Base-by-base conservation (phyloP, 2,888 invertebrate genomes). In the Omphaloscelis lunosa region DNA sequence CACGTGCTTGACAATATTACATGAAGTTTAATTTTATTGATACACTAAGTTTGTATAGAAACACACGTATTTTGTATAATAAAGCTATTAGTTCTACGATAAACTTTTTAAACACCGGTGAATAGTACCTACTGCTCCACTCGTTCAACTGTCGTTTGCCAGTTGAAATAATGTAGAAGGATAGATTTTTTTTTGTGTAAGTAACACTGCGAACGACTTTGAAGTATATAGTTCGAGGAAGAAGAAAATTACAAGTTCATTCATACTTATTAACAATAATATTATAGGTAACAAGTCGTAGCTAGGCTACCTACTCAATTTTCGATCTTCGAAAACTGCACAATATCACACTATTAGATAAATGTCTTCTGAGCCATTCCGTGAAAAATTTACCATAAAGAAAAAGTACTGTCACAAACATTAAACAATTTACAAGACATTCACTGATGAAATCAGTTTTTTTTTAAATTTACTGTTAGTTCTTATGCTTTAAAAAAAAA, bases 21-120 rank as follows among this genome's bases (percentile, higher is more conserved):
- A 72, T 75, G 59, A 80, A 74, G 65, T 88, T 89, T 89, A 82
- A 83, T 87, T 89, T 88, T 86, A 85, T 81, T 66, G 63, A 85
- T 87, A 89, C 85, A 87, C 80, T 92, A 92, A 91, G 91, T 93
- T 92, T 93, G 93, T 94, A 94, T 92, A 94, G 89, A 93, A 88
- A 88, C 88, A 87, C 88, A 85, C 87, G 88, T 94, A 93, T 93
- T 93, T 93, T 95, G 94, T 95, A 94, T 93, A 92, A 92, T 92
- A 88, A 88, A 89, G 80, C 83, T 90, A 89, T 85, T 92, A 92
- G 90, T 88, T 91, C 91, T 89, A 91, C 82, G 77, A 79, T 80
- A 80, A 83, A 77, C 34, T 41, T 82, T 82, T 85, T 79, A 82
- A 88, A 87, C 74, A 67, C 45, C 66, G 73, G 75, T 65, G 65